Base-by-base conservation (phyloP, 2,113 vertebrate species). In the Chascanopsetta lugubris region DNA sequence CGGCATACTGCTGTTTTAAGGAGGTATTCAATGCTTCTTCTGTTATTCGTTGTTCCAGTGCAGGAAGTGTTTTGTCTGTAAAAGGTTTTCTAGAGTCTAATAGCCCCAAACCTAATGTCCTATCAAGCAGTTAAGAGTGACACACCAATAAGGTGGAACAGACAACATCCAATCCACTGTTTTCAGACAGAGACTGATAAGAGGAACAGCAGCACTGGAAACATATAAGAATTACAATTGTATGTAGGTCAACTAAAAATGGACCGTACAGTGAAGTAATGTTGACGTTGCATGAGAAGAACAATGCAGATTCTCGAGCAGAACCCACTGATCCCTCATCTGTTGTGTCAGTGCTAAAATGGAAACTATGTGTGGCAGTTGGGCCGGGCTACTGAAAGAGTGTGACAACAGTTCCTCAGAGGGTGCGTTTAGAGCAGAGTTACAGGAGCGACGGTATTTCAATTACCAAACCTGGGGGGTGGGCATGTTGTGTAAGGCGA, bases 351-450 rank as follows among this genome's bases (percentile, higher is more conserved):
- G 63, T 63, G 74, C 29, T 81, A 78, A 80, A 87, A 85, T 55
- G 61, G 80, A 83, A 87, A 75, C 61, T 72, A 65, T 83, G 68
- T 27, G 58, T 74, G 65, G 68, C 66, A 63, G 54, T 58, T 68
- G 42, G 53, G 71, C 25, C 24, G 20, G 46, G 62, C 47, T 48
- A 73, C 13, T 71, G 68, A 62, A 69, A 65, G 36, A 62, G 30
- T 54, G 56, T 76, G 56, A 68, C 81, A 81, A 71, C 48, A 72
- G 71, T 68, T 84, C 74, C 65, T 77, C 50, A 42, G 34, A 30
- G 25, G 46, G 60, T 56, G 49, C 15, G 15, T 69, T 69, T 22
- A 58, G 58, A 57, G 53, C 26, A 61, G 21, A 43, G 53, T 45
- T 72, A 61, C 43, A 67, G 45, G 58, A 61, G 60, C 36, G 15